Percentiles rank a stretch among this genome's conserved stretches.
Conservation (phyloP, 2,888 invertebrate genomes). For the Andrena fulva region DNA sequence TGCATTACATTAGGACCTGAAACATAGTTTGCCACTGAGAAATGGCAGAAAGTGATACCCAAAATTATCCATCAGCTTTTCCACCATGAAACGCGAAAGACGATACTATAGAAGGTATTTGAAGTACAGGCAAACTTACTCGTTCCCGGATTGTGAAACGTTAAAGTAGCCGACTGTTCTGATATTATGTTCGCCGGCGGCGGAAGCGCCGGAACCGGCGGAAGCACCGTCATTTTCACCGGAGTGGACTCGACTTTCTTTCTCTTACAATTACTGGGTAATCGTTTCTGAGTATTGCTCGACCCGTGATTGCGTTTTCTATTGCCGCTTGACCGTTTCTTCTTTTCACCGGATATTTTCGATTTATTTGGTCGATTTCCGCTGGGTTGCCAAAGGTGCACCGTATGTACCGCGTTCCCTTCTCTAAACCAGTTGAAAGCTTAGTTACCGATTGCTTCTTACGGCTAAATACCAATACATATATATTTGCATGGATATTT, state of each 20-base stretch:
- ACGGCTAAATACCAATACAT: background rate
- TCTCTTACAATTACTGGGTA: conserved; percentile 56
- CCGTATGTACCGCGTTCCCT: conserved; percentile 83
- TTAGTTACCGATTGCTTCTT: background rate
- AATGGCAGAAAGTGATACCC: conserved; percentile 35
- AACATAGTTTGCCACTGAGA: conserved; percentile 73
- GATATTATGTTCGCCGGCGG: conserved; percentile 71
- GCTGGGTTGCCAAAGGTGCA: conserved; percentile 83
- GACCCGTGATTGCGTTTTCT: conserved; percentile 70
- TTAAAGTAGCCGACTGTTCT: conserved; percentile 67
- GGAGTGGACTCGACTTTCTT: conserved; percentile 64
- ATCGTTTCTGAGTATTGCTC: conserved; percentile 55
- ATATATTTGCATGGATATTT: background rate
- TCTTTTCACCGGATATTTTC: conserved; percentile 77
- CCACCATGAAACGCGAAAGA: background rate
- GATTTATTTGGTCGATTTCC: conserved; percentile 82
- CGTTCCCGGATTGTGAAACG: conserved; percentile 76
- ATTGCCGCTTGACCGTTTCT: conserved; percentile 66
- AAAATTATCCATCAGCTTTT: conserved; percentile 28
- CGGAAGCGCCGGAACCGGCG: conserved; percentile 29
- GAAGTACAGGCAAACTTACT: conserved; percentile 62
- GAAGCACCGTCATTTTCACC: conserved; percentile 58
- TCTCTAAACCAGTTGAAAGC: conserved; percentile 69
- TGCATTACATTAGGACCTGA: conserved; percentile 78
- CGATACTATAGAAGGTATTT: background rate